A percentile compares a stretch with the other conserved stretches of the same genome.
phyloP scores from a whole-genome alignment of 2,113 vertebrate species.

The Origma solitaria region DNA sequence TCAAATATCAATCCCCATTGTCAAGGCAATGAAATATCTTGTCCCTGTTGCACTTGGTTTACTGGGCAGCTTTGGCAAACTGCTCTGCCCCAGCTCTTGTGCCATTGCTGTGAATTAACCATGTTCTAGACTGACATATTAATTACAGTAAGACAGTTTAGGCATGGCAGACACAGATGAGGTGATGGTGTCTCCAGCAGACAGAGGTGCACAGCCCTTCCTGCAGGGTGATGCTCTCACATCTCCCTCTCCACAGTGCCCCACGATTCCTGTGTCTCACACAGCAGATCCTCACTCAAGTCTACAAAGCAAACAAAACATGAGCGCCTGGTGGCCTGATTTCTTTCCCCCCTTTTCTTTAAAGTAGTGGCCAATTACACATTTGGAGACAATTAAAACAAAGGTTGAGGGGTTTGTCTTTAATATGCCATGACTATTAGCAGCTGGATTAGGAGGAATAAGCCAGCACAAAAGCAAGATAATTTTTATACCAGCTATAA shows the following conservation, averaged over 20 bases:
- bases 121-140: background rate
- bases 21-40: background rate
- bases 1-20: background rate
- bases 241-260: accelerated
- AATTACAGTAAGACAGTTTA: background rate
- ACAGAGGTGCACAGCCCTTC: background rate
- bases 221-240: background rate
- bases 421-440: background rate
- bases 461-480: background rate
- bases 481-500: background rate
- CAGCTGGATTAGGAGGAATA: background rate
- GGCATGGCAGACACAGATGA: background rate
- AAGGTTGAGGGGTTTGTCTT: background rate
- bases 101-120: background rate
- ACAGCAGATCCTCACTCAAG: background rate
- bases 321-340: background rate
- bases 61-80: background rate
- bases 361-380: background rate
- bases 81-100: background rate
- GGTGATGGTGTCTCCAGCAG: background rate
- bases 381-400: background rate
- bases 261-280: background rate
- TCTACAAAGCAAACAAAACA: background rate
- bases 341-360: background rate
- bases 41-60: background rate